Conservation (phyloP, 2,113 vertebrate species). For the Odocoileus hemionus region DNA sequence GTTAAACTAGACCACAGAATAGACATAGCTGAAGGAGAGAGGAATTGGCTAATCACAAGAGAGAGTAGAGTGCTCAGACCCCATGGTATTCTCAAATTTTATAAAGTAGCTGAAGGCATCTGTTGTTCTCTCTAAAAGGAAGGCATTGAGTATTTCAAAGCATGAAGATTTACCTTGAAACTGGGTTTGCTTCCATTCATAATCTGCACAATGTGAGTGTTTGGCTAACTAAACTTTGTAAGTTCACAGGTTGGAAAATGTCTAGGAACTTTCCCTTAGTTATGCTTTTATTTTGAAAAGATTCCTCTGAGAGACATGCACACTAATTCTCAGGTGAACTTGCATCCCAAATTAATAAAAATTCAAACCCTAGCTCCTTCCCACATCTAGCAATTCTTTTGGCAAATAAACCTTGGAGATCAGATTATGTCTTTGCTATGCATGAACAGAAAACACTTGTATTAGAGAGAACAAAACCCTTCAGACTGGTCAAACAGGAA, state of each 20-base stretch:
- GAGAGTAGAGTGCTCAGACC: not conserved
- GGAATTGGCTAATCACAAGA: not conserved
- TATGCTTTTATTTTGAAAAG: slow-evolving; percentile 49
- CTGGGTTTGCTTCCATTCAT: not conserved
- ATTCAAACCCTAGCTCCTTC: slow-evolving; percentile 29
- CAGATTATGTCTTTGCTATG: slow-evolving; percentile 35
- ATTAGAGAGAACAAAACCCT: slow-evolving; percentile 43
- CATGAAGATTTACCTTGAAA: slow-evolving; percentile 35
- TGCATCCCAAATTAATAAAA: slow-evolving; percentile 54
- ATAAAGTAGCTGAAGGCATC: slow-evolving; percentile 24
- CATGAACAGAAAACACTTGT: slow-evolving; percentile 44
- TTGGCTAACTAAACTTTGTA: not conserved
- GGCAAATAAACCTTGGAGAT: slow-evolving; percentile 56
- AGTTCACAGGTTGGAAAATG: not conserved
- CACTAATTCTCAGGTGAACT: slow-evolving; percentile 33
- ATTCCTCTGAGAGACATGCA: not conserved
- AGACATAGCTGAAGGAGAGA: slow-evolving; percentile 21
- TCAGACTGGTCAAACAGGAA: slow-evolving; percentile 6
- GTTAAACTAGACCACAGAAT: slow-evolving; percentile 13
- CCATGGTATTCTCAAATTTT: not conserved
- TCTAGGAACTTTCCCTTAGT: not conserved
- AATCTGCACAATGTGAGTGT: not conserved
- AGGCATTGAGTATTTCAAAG: not conserved
- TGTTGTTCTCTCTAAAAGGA: slow-evolving; percentile 9
- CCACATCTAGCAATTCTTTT: slow-evolving; percentile 37